phyloP scores from a whole-genome alignment of 2,797 vertebrate genomes.

The Gallinago stenura region DNA sequence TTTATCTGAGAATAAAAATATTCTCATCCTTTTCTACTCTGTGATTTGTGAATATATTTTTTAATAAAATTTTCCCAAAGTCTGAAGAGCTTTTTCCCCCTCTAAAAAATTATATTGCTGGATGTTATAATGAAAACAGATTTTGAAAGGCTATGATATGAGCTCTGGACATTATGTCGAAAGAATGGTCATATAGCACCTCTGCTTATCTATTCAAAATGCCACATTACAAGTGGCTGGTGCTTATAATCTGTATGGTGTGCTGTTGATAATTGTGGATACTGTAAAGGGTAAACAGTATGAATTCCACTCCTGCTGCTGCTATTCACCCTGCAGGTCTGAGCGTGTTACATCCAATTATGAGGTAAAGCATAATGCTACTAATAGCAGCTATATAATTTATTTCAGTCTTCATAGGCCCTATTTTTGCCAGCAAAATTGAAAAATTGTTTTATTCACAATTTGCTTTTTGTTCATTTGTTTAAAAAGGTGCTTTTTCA shows the following conservation, averaged over 20 bases:
- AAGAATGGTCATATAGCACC: constrained; percentile 76
- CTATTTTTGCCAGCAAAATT: constrained; percentile 81
- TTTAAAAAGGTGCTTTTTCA: constrained; percentile 76
- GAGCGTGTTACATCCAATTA: constrained; percentile 83
- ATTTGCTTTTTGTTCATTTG: constrained; percentile 80
- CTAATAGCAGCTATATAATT: constrained; percentile 83
- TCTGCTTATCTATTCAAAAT: constrained; percentile 83
- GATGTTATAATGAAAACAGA: constrained; percentile 54
- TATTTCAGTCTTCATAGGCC: constrained; percentile 79
- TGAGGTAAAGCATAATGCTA: constrained; percentile 80
- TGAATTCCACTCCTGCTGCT: constrained; percentile 80
- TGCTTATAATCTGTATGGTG: constrained; percentile 82
- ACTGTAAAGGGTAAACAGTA: constrained; percentile 86
- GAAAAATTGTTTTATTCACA: constrained; percentile 85
- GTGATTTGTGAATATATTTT: not conserved
- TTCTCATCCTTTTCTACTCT: constrained; percentile 16
- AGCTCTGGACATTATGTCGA: constrained; percentile 72
- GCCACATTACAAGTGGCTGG: constrained; percentile 81
- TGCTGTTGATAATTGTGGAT: constrained; percentile 85
- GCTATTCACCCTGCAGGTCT: constrained; percentile 75
- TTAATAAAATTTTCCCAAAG: not conserved
- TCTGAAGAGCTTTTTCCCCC: not conserved
- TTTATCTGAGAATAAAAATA: constrained; percentile 54
- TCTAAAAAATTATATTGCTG: constrained; percentile 15
- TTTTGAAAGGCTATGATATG: constrained; percentile 46